Conservation (phyloP, 2,113 vertebrate genomes). For the Glaucomys volans region DNA sequence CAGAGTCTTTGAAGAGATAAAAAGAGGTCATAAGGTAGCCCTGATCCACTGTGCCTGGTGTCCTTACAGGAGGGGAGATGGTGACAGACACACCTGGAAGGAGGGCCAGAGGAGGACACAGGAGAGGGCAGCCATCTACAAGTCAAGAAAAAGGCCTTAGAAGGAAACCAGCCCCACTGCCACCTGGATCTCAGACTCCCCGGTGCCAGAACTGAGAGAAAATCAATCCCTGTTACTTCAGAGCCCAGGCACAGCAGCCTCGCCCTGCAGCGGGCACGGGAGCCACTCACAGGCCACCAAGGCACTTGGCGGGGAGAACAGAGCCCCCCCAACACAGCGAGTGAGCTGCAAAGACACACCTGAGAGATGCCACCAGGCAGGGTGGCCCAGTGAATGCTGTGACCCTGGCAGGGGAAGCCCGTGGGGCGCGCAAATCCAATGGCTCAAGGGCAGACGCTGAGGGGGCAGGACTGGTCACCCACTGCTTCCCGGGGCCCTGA, state of each 20-base stretch:
- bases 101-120: too few relatives aligned
- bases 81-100: background rate
- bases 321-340: background rate
- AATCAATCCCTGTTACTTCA: too few relatives aligned
- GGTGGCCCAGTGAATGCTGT: accelerated
- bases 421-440: background rate
- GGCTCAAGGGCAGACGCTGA: background rate
- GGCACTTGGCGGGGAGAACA: background rate
- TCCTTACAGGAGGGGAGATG: background rate
- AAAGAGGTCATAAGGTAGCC: background rate
- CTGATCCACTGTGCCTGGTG: background rate
- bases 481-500: too few relatives aligned
- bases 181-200: background rate
- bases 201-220: background rate
- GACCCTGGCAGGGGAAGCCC: background rate
- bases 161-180: background rate
- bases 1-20: background rate
- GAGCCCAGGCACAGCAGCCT: accelerated
- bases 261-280: accelerated
- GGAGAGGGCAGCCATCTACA: background rate
- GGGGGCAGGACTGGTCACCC: too few relatives aligned
- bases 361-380: background rate
- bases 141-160: background rate
- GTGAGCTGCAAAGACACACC: too few relatives aligned
- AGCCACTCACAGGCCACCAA: background rate